Conservation (phyloP, 1,140 invertebrate genomes). For the Camponotus vicinus region DNA sequence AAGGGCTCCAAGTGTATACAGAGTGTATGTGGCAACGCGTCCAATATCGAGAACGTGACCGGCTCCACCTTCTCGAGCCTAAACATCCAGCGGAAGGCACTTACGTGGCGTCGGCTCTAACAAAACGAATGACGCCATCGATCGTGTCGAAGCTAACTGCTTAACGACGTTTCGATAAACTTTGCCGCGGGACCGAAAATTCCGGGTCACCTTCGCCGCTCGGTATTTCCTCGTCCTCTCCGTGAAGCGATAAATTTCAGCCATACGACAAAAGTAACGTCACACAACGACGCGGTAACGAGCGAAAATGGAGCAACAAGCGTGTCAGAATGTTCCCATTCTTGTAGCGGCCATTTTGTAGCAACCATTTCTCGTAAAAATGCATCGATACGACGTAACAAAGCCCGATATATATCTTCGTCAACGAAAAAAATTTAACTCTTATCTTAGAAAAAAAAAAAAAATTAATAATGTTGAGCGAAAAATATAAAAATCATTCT, state of each 20-base stretch:
- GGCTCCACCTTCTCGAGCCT: conserved; percentile 75
- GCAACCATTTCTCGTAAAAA: neutral
- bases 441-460: neutral
- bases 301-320: conserved; percentile 7
- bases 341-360: neutral
- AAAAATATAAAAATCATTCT: neutral
- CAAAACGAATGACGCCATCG: conserved; percentile 78
- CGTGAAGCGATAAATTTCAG: conserved; percentile 21
- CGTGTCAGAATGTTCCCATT: conserved; percentile 14
- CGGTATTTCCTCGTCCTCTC: neutral
- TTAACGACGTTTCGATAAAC: conserved; percentile 75
- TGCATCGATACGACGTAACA: neutral
- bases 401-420: neutral
- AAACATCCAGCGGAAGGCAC: conserved; percentile 75
- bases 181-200: conserved; percentile 51
- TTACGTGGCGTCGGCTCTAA: conserved; percentile 64
- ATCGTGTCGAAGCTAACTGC: conserved; percentile 66
- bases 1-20: conserved; percentile 67
- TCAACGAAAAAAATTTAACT: too few relatives aligned
- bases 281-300: conserved; percentile 6
- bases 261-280: conserved; percentile 41
- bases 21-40: conserved; percentile 69
- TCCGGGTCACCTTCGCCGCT: conserved; percentile 15
- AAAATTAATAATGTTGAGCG: neutral
- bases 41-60: conserved; percentile 78